A percentile compares a stretch with the other conserved stretches of the same genome.
phyloP scores from a whole-genome alignment of 1,140 invertebrate genomes.

The Halesus radiatus region DNA sequence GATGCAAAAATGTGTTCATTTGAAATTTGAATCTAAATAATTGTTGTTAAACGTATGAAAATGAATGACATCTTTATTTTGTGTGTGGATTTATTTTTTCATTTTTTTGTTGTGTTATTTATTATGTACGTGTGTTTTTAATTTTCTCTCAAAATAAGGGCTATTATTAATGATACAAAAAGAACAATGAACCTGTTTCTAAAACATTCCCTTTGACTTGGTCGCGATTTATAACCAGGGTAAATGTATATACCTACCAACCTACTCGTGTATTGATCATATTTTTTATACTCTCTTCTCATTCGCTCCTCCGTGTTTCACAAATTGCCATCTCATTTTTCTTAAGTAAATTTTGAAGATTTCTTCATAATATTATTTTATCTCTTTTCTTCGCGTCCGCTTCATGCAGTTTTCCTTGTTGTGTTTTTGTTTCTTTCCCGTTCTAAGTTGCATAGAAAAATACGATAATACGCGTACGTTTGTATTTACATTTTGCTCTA shows the following conservation, averaged over 20 bases:
- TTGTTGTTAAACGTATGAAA: too few species aligned
- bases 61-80: too few species aligned
- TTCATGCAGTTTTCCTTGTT: not conserved
- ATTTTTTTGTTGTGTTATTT: too few species aligned
- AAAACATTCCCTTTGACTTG: too few species aligned
- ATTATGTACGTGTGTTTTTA: too few species aligned
- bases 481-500: not conserved
- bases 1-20: not conserved
- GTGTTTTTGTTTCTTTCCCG: not conserved
- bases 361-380: conserved; percentile 5
- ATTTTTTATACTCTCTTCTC: not conserved
- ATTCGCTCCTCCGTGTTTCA: not conserved
- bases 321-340: not conserved
- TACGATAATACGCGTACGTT: not conserved
- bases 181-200: too few species aligned
- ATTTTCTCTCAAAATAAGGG: too few species aligned
- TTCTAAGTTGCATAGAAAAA: conserved; percentile 9
- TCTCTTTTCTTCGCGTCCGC: not conserved
- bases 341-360: not conserved
- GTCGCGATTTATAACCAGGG: too few species aligned
- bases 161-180: too few species aligned
- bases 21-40: too few species aligned
- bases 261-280: conserved; percentile 13
- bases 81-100: too few species aligned
- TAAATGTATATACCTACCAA: not conserved